Conservation (phyloP, 2,888 invertebrate species). For the Pteria penguin region DNA sequence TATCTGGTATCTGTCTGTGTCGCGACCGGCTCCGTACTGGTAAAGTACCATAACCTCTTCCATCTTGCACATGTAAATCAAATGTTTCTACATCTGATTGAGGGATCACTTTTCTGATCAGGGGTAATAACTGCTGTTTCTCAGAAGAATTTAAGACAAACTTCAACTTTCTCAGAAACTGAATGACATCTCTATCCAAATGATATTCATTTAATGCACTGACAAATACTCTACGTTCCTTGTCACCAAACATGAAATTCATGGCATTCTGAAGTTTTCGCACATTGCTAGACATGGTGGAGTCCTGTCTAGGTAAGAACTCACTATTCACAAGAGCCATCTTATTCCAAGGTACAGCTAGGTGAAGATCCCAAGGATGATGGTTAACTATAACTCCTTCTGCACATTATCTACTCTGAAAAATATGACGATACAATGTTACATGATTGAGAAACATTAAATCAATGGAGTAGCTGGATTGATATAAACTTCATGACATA, state of each 20-base stretch:
- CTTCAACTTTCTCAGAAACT: slow-evolving; percentile 64
- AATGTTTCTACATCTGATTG: slow-evolving; percentile 65
- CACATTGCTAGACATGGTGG: slow-evolving; percentile 64
- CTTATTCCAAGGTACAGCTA: no score
- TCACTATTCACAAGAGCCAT: no score
- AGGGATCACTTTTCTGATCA: slow-evolving; percentile 70
- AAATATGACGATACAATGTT: no score
- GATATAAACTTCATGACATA: no score
- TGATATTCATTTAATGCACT: slow-evolving; percentile 70
- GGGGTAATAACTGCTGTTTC: slow-evolving; percentile 66
- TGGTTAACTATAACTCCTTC: no score
- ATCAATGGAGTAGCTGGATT: no score
- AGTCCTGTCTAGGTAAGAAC: no score
- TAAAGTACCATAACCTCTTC: not conserved
- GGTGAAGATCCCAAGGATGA: no score
- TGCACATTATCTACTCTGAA: no score
- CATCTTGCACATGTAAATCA: slow-evolving; percentile 42
- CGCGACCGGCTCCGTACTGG: not conserved
- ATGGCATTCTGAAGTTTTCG: slow-evolving; percentile 72
- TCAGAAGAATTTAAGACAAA: slow-evolving; percentile 73
- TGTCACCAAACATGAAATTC: slow-evolving; percentile 64
- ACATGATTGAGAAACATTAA: no score
- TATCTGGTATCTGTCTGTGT: not conserved
- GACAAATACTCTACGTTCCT: slow-evolving; percentile 68
- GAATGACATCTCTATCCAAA: slow-evolving; percentile 64